Evolutionary conservation across 2,888 invertebrate species (phyloP).

Genomic region (Stenchaetothrips biformis): DNA sequence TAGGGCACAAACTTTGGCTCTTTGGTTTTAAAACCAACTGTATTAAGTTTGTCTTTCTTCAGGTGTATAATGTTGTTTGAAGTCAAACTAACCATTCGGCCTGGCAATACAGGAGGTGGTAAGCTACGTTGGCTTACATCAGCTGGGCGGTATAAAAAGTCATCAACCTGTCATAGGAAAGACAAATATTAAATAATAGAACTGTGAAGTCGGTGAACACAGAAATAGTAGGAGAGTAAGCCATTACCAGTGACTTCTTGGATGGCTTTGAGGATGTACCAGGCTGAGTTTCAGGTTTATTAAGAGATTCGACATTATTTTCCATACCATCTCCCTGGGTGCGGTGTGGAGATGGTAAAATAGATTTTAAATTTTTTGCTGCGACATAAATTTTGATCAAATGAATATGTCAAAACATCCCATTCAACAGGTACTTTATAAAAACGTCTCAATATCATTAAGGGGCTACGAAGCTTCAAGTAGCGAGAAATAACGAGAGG

Average conservation of each 20-base stretch:
- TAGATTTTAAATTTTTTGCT: neutral
- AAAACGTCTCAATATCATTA: neutral
- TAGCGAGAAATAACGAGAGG: neutral
- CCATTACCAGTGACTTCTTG: neutral
- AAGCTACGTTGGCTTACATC: slow-evolving; percentile 44
- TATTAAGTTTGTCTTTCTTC: slow-evolving; percentile 50
- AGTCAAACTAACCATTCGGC: slow-evolving; percentile 56
- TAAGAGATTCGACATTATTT: slow-evolving; percentile 46
- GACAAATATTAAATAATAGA: neutral
- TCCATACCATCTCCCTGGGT: slow-evolving; percentile 79
- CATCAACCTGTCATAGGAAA: slow-evolving; percentile 38
- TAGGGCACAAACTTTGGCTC: slow-evolving; percentile 83
- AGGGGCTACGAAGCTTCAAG: neutral
- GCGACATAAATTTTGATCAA: no score
- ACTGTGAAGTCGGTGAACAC: neutral
- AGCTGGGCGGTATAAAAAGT: slow-evolving; percentile 46
- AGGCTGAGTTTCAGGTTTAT: neutral
- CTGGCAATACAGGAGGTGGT: slow-evolving; percentile 51
- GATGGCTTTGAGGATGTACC: neutral
- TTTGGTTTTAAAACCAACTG: slow-evolving; percentile 45
- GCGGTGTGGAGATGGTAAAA: slow-evolving; percentile 43
- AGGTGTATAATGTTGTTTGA: slow-evolving; percentile 58
- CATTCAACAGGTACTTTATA: neutral
- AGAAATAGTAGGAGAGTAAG: neutral
- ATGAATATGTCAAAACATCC: neutral